Base-by-base conservation (phyloP, 1,140 invertebrate species). In the Camponotus vicinus region DNA sequence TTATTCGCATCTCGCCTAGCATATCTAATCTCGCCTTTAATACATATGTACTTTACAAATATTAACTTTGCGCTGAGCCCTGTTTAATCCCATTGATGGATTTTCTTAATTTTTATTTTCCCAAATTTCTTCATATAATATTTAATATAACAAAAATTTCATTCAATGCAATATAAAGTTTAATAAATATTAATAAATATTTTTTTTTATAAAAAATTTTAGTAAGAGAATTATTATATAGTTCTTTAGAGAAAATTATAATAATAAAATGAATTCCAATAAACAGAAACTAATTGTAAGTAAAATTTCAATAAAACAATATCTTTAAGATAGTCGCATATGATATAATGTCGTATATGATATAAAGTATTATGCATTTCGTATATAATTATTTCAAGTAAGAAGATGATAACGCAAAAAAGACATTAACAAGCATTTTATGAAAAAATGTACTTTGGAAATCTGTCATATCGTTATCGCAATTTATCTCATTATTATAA, bases 371-470 rank as follows among this genome's bases (percentile, higher is more conserved):
- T 64, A 63, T 34, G 45, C 27, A 6, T 40, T 18, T 77, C 27
- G 57, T 45, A 21, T 40, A 8, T 45, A 77, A 59, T 45, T 40
- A 34, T 64, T 64, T 37, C 21, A 55, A 76, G 13, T 18, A 7
- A 77, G 15, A 34, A 27, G 40, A 77, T 37, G 63, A 55, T 18
- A 64, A n/a, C n/a, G 5, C n/a, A 40, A 15, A 45, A 40, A 77
- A 34, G 15, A 40, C 59, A 77, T 77, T 77, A 77, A 77, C 57
- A 40, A 77, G 75, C 75, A 64, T 27, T 40, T 77, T 45, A 45
- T 27, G 57, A 9, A 15, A 59, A 77, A 77, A 27, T 77, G 37
- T 21, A 77, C 57, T 21, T 77, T 37, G 40, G 15, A 45, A 77
- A 59, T 64, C 37, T 40, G 27, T 27, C 27, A 27, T 27, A 1